A percentile compares a stretch with the other conserved stretches of the same genome.
phyloP scores from a whole-genome alignment of 37 sponge, comb jelly and placozoan species.

The Agelas oroides region DNA sequence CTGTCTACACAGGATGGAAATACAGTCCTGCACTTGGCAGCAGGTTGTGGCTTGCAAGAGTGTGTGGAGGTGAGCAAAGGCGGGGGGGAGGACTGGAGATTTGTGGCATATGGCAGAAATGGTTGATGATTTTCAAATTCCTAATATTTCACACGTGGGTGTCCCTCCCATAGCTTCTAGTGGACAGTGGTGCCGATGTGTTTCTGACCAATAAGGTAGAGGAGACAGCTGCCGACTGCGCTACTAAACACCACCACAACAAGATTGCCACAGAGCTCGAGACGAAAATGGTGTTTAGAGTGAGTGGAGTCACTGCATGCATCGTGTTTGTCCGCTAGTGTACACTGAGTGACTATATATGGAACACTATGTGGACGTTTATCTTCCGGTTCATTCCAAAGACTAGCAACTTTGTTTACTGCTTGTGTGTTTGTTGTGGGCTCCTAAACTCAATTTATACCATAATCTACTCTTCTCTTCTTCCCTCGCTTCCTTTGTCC shows the following conservation, averaged over 20 bases:
- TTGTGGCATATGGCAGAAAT: too few species aligned
- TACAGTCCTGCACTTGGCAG: constrained; percentile 75
- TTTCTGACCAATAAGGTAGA: constrained; percentile 66
- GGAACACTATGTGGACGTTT: too few species aligned
- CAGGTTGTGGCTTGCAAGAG: constrained; percentile 44
- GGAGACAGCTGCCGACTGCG: constrained; percentile 80
- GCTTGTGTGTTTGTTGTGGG: too few species aligned
- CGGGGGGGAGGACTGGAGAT: too few species aligned
- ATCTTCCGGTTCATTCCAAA: too few species aligned
- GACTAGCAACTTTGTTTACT: too few species aligned
- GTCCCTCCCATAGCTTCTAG: background rate
- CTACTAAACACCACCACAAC: constrained; percentile 28
- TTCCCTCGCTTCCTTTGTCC: too few species aligned
- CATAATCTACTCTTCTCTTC: too few species aligned
- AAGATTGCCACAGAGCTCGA: constrained; percentile 79
- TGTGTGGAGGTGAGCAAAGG: constrained; percentile 68
- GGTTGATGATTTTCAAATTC: too few species aligned
- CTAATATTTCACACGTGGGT: background rate
- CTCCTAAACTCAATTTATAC: too few species aligned
- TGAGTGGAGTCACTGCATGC: constrained; percentile 54
- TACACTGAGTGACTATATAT: too few species aligned
- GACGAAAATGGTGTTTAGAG: constrained; percentile 85
- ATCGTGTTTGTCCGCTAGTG: too few species aligned
- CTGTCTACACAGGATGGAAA: constrained; percentile 55
- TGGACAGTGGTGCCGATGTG: constrained; percentile 59